Percentiles rank a stretch among this genome's conserved stretches.
Evolutionary conservation across 2,888 invertebrate genomes (phyloP).

Genomic region (Hanleya hanleyi): DNA sequence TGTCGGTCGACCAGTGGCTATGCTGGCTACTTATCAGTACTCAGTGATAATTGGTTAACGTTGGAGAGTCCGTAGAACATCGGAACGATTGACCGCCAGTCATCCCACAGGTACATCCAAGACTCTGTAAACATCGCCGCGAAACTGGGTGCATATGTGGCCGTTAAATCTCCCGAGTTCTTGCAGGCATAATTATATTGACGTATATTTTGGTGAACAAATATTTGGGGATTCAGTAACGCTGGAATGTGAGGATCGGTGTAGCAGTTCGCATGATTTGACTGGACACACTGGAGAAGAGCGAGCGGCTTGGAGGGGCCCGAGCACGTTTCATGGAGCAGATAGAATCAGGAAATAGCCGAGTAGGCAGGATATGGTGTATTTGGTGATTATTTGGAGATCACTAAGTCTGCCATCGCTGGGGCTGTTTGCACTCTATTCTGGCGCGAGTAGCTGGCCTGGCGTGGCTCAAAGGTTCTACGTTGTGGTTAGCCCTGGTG

Average conservation of each 20-base stretch:
- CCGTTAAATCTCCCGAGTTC: not conserved
- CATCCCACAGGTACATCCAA: too few relatives aligned
- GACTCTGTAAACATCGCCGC: not conserved
- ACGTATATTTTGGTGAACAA: not conserved
- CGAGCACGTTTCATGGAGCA: not conserved
- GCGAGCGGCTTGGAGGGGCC: not conserved
- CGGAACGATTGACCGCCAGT: too few relatives aligned
- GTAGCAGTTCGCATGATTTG: not conserved
- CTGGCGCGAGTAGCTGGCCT: not conserved
- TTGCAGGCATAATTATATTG: not conserved
- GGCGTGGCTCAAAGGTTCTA: too few relatives aligned
- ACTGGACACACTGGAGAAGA: not conserved
- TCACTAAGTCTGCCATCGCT: not conserved
- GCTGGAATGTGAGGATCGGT: not conserved
- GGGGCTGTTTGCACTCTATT: not conserved
- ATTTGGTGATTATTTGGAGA: not conserved
- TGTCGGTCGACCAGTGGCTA: too few relatives aligned
- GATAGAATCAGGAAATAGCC: not conserved
- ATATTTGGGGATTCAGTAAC: not conserved
- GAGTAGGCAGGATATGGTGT: not conserved
- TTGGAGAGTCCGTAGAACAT: too few relatives aligned
- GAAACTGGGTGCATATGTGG: not conserved
- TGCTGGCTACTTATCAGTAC: too few relatives aligned
- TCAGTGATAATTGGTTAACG: too few relatives aligned
- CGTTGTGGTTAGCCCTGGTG: not conserved